Conservation (phyloP, 2,797 vertebrate genomes). For the Sebastes trivittatus region DNA sequence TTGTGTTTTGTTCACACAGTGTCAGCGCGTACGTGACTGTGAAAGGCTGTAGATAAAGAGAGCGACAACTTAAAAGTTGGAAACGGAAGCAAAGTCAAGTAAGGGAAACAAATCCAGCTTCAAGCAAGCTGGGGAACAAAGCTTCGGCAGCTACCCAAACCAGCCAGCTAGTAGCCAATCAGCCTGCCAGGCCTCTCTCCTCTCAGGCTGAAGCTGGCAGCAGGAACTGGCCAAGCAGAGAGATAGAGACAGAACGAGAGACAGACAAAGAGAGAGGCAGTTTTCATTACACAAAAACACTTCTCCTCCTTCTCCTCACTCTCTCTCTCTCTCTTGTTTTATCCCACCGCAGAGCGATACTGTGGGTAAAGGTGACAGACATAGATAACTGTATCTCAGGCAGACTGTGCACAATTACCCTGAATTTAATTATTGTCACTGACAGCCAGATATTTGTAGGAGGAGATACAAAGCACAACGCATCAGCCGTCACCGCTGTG, state of each 20-base stretch:
- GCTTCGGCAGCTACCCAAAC: conserved; percentile 70
- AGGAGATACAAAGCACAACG: conserved; percentile 59
- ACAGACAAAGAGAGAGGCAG: conserved; percentile 52
- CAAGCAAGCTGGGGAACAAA: conserved; percentile 72
- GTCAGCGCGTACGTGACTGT: not conserved
- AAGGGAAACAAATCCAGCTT: conserved; percentile 69
- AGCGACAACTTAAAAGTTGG: conserved; percentile 39
- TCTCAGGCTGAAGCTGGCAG: conserved; percentile 66
- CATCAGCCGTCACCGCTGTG: conserved; percentile 36
- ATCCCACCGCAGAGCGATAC: conserved; percentile 47
- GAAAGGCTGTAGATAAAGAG: conserved; percentile 31
- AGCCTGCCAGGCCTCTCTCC: conserved; percentile 72
- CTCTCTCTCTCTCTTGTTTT: conserved; percentile 43
- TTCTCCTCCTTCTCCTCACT: conserved; percentile 47
- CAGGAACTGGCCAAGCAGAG: conserved; percentile 61
- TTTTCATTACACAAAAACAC: conserved; percentile 75
- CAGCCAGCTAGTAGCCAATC: conserved; percentile 63
- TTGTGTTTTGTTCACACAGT: conserved; percentile 11
- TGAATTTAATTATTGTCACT: conserved; percentile 66
- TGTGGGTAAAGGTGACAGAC: conserved; percentile 69
- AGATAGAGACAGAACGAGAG: conserved; percentile 49
- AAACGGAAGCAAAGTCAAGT: conserved; percentile 62
- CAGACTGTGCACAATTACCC: conserved; percentile 67
- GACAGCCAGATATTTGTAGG: conserved; percentile 72
- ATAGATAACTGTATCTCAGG: conserved; percentile 69